Evolutionary conservation across 2,888 invertebrate genomes (phyloP).

Genomic region (Eudasyphora cyanicolor): DNA sequence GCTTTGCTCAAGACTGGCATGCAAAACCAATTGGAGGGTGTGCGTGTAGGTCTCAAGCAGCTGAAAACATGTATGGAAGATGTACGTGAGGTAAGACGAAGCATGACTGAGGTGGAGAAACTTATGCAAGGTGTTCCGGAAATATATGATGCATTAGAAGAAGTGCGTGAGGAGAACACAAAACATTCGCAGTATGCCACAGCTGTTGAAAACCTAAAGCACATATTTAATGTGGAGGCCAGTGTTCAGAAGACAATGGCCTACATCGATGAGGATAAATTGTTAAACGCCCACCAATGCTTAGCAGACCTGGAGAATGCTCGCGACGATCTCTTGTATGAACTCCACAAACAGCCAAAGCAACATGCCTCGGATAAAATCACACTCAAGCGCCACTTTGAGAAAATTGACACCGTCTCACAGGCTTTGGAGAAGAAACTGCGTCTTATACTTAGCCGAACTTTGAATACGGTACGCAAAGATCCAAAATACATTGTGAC

Average conservation of each 20-base stretch:
- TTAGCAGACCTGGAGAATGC: conserved; percentile 97
- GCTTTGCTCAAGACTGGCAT: conserved; percentile 94
- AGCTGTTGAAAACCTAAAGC: conserved; percentile 98
- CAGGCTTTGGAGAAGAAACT: conserved; percentile 94
- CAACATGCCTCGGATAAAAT: conserved; percentile 92
- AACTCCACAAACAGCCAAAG: conserved; percentile 95
- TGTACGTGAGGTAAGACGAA: conserved; percentile 87
- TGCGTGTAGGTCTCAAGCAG: conserved; percentile 94
- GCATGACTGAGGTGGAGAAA: conserved; percentile 88
- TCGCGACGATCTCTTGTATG: conserved; percentile 95
- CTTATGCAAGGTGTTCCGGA: conserved; percentile 89
- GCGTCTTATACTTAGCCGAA: conserved; percentile 92
- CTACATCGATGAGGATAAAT: conserved; percentile 96
- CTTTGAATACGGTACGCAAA: conserved; percentile 95
- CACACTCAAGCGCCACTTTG: conserved; percentile 96
- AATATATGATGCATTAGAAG: conserved; percentile 89
- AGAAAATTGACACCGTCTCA: conserved; percentile 95
- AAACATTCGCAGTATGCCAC: conserved; percentile 98
- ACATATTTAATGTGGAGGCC: conserved; percentile 98
- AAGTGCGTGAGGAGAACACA: conserved; percentile 95
- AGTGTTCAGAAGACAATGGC: conserved; percentile 96
- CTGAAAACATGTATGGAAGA: conserved; percentile 92
- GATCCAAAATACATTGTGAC: conserved; percentile 98
- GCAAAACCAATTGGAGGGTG: conserved; percentile 98
- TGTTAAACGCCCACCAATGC: conserved; percentile 96